These are phyloP conservation scores for Drosophila ogumai DNA, from an alignment of 1,140 invertebrate genomes.

Conservation along the genomic window DNA sequence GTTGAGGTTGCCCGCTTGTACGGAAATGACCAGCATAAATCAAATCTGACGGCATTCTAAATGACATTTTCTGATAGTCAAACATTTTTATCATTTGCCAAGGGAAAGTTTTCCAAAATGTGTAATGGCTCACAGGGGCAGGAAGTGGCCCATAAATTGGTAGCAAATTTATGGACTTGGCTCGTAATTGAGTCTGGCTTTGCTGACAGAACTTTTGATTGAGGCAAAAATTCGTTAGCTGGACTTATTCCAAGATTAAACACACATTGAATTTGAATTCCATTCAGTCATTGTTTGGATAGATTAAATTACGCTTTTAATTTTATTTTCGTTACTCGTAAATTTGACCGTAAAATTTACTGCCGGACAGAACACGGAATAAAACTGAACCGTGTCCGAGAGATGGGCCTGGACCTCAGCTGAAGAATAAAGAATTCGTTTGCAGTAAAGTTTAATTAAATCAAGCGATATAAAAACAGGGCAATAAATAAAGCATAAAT, in stretches of 20 bases:
- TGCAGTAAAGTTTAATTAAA: slow-evolving; percentile 59
- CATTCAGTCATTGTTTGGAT: slow-evolving; percentile 14
- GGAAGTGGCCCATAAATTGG: slow-evolving; percentile 32
- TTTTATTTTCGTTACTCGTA: slow-evolving; percentile 37
- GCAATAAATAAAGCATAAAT: slow-evolving; percentile 52
- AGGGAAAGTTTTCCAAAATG: slow-evolving; percentile 26
- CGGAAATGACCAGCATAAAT: slow-evolving; percentile 71
- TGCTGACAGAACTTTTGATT: slow-evolving; percentile 20
- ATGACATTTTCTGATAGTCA: slow-evolving; percentile 63
- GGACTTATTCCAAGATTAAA: slow-evolving; percentile 14
- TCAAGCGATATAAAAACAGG: slow-evolving; percentile 49
- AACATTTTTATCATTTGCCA: slow-evolving; percentile 37
- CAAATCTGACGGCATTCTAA: slow-evolving; percentile 67
- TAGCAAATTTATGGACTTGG: slow-evolving; percentile 24
- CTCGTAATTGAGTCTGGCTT: slow-evolving; percentile 29
- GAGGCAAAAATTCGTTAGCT: slow-evolving; percentile 18
- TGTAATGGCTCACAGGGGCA: slow-evolving; percentile 17
- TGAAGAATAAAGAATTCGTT: slow-evolving; percentile 28
- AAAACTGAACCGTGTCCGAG: slow-evolving; percentile 14
- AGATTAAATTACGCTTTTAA: slow-evolving; percentile 22
- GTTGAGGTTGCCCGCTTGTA: slow-evolving; percentile 2
- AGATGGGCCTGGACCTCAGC: slow-evolving; percentile 10
- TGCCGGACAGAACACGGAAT: slow-evolving; percentile 19
- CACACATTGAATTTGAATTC: slow-evolving; percentile 15
- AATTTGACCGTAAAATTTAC: slow-evolving; percentile 38